phyloP scores from a whole-genome alignment of 2,113 vertebrate genomes.

The Ceyx melanurus region DNA sequence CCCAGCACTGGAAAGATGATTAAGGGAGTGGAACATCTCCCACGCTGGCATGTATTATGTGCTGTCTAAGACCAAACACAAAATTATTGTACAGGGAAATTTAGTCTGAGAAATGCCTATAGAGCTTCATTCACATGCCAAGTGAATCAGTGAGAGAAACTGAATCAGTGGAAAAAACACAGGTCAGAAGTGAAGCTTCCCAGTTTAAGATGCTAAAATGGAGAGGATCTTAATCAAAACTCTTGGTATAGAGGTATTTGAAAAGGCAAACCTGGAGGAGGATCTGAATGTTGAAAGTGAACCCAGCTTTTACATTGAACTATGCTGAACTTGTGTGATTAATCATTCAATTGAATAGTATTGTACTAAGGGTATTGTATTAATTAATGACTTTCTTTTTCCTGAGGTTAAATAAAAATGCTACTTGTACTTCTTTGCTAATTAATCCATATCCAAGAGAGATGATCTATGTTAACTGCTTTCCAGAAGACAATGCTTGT shows the following conservation, averaged over 20 bases:
- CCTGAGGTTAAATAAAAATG: slow-evolving; percentile 18
- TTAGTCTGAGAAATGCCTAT: background rate
- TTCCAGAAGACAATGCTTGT: slow-evolving; percentile 11
- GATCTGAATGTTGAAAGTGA: background rate
- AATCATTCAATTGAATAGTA: background rate
- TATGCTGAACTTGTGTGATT: background rate
- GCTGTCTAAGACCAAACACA: background rate
- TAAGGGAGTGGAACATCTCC: too few species aligned
- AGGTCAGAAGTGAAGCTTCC: background rate
- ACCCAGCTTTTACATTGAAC: background rate
- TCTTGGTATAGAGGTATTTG: background rate
- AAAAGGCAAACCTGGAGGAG: background rate
- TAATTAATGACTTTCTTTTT: background rate
- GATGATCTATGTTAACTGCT: background rate
- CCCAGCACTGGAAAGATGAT: too few species aligned
- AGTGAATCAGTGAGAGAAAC: too few species aligned
- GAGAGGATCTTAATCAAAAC: background rate
- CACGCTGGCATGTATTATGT: background rate
- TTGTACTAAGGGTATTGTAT: background rate
- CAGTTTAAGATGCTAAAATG: background rate
- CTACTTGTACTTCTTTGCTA: slow-evolving; percentile 1
- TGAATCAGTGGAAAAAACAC: background rate
- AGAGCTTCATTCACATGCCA: fast-evolving
- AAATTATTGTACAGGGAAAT: background rate
- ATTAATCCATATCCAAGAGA: slow-evolving; percentile 25